Conservation (phyloP, 2,113 vertebrate species). For the Dicentrarchus labrax region DNA sequence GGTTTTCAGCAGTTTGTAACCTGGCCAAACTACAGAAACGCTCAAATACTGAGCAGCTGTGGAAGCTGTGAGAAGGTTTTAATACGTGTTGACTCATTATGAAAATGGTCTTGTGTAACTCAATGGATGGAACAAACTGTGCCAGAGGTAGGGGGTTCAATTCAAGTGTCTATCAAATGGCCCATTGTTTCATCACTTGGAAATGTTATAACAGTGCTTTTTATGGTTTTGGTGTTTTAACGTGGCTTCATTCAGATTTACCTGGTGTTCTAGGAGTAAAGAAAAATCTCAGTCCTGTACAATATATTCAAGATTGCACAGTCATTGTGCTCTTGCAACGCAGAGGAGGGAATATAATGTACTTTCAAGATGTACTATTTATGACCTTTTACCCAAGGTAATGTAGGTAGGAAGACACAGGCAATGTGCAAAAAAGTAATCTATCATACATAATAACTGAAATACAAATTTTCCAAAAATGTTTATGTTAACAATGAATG, state of each 20-base stretch:
- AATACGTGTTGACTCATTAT: conserved; percentile 45
- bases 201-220: conserved; percentile 2
- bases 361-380: neutral
- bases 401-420: neutral
- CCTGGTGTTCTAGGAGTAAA: neutral
- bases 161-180: conserved; percentile 38
- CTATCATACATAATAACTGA: too few relatives aligned
- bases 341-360: neutral
- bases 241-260: neutral
- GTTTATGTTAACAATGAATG: neutral
- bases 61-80: conserved; percentile 11
- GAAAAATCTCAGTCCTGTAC: neutral
- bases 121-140: conserved; percentile 28
- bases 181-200: neutral
- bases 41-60: conserved; percentile 26
- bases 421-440: neutral
- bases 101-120: conserved; percentile 29
- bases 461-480: too few relatives aligned
- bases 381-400: neutral
- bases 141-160: conserved; percentile 5
- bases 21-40: conserved; percentile 20
- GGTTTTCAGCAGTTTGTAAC: conserved; percentile 35
- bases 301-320: neutral
- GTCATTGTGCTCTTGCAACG: neutral
- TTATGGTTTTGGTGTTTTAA: conserved; percentile 10